Evolutionary conservation across 2,888 invertebrate genomes (phyloP), one percentile per base, ranked within the genome.

Genomic region (Limnephilus auricula): DNA sequence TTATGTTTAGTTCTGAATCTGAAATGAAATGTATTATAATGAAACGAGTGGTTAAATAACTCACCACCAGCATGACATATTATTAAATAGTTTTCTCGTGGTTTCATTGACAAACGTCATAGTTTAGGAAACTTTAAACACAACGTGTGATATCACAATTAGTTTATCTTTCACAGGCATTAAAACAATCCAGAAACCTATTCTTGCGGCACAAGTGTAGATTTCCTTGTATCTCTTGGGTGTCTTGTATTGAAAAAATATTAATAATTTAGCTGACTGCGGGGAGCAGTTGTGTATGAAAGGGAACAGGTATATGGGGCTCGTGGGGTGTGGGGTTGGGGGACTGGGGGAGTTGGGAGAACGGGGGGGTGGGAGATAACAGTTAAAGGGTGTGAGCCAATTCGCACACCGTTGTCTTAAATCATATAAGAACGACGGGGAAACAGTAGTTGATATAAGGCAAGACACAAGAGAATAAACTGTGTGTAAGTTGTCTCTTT

Each of bases 241-340:
- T 91, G 92, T 91, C 91, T 90, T 93, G 93, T 93, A 93, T 93
- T 91, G 92, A 92, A 93, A 93, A 93, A 93, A 93, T 93, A 93
- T 93, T 93, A 93, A 93, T 93, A 93, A 93, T 93, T 93, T 93
- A 93, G 90, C 89, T 91, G 91, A 92, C 93, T 92, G 92, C 92
- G 89, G 93, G 93, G 93, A 92, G 93, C 90, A 90, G 92, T 93
- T 92, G 87, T 79, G 86, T 50, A 30, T 90, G 86, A 88, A 89
- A 84, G 80, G 93, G 92, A 90, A 92, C 91, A 93, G 93, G 90
- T 92, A 91, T 91, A 91, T 90, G 92, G 90, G 90, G 91, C 31
- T 18, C 34, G 34, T 4, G 78, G 78, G 40, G 40, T 25, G 50
- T 31, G 89, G 5, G n/a, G 89, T 80, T 18, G 82, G 32, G 25